Evolutionary conservation across 2,797 vertebrate species (phyloP).

Genomic region (Lemur catta): DNA sequence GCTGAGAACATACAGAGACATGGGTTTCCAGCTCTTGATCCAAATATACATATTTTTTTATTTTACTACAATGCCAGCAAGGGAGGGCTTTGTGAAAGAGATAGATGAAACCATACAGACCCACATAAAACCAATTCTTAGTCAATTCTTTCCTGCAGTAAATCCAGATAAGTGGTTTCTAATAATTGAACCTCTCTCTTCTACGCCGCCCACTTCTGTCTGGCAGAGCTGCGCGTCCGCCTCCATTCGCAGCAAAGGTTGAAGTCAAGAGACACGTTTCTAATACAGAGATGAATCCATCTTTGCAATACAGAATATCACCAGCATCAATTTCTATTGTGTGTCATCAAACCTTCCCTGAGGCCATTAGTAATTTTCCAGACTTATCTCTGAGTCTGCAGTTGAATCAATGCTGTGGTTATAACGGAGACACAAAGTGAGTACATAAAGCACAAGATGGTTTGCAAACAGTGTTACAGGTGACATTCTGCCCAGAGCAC

Average conservation of each 20-base stretch:
- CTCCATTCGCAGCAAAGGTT: conserved; percentile 30
- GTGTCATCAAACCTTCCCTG: conserved; percentile 48
- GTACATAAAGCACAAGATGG: neutral
- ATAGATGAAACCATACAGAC: neutral
- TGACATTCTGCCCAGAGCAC: neutral
- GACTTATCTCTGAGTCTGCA: conserved; percentile 16
- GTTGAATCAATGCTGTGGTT: conserved; percentile 1
- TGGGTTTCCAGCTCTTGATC: conserved; percentile 1
- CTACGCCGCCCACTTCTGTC: neutral
- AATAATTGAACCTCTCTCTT: neutral
- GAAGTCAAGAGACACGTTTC: conserved; percentile 1
- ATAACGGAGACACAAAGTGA: conserved; percentile 40
- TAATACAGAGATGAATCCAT: conserved; percentile 1
- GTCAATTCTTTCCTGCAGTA: conserved; percentile 13
- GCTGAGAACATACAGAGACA: neutral
- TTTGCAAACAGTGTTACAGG: conserved; percentile 57
- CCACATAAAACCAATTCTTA: neutral
- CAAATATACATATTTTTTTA: neutral
- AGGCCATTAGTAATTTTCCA: conserved; percentile 73
- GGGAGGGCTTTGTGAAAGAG: neutral
- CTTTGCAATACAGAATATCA: conserved; percentile 9
- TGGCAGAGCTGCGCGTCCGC: neutral
- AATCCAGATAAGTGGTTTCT: neutral
- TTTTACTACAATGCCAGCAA: neutral
- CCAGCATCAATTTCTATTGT: neutral